phyloP scores from a whole-genome alignment of 2,113 vertebrate species.

The Telmatochromis sp. region DNA sequence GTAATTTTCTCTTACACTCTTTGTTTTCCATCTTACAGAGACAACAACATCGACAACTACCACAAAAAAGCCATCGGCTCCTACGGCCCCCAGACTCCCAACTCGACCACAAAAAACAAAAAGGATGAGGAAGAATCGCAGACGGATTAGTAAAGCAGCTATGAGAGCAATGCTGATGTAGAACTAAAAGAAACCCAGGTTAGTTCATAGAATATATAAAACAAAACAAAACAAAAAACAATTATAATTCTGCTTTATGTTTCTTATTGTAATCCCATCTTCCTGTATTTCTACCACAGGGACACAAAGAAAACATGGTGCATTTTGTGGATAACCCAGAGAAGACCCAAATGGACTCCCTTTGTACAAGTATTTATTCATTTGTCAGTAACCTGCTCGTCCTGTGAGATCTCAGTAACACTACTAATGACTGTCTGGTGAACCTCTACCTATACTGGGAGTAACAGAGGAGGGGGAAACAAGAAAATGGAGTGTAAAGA shows the following conservation, averaged over 20 bases:
- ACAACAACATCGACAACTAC: conserved; percentile 32
- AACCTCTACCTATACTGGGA: conserved; percentile 36
- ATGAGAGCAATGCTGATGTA: conserved; percentile 79
- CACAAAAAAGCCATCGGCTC: background rate
- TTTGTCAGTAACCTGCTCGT: conserved; percentile 45
- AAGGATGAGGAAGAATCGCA: conserved; percentile 66
- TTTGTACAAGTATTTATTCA: conserved; percentile 49
- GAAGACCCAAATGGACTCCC: conserved; percentile 19
- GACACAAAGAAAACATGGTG: conserved; percentile 8
- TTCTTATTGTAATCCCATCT: background rate
- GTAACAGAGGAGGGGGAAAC: background rate
- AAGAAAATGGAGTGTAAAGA: background rate
- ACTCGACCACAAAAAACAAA: conserved; percentile 32
- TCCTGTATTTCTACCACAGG: background rate
- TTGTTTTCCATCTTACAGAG: conserved; percentile 11
- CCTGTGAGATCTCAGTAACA: conserved; percentile 56
- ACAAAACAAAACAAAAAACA: background rate
- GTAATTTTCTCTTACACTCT: background rate
- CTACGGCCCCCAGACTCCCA: conserved; percentile 19
- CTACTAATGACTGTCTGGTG: conserved; percentile 60
- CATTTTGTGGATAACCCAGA: conserved; percentile 23
- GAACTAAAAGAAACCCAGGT: conserved; percentile 17
- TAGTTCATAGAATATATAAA: background rate
- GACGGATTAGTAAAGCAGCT: conserved; percentile 73
- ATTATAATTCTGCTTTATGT: background rate